Conservation (phyloP, 2,113 vertebrate genomes). For the Hippocampus zosterae region DNA sequence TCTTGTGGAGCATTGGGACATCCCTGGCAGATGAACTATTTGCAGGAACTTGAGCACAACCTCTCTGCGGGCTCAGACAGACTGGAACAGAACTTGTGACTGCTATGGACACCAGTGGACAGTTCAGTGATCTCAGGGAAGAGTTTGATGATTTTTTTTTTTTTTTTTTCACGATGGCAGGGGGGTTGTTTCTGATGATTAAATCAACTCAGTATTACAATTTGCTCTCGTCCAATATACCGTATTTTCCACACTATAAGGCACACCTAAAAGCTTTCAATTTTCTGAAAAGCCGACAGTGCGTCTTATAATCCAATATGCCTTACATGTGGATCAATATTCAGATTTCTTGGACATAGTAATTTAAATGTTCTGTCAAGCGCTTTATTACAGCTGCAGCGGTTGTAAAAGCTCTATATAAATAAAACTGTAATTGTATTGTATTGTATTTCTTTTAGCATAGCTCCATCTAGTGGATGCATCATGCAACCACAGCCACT, state of each 20-base stretch:
- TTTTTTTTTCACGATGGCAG: not conserved
- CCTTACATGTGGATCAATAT: too few relatives aligned
- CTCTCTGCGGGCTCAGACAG: slow-evolving; percentile 49
- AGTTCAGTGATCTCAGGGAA: slow-evolving; percentile 18
- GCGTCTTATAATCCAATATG: too few relatives aligned
- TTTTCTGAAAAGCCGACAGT: too few relatives aligned
- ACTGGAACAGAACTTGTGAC: slow-evolving; percentile 23
- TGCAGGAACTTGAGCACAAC: slow-evolving; percentile 53
- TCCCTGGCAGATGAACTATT: slow-evolving; percentile 63
- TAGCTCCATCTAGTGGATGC: too few relatives aligned
- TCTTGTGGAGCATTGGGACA: slow-evolving; percentile 58
- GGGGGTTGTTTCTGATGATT: slow-evolving; percentile 11
- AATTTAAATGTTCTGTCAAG: too few relatives aligned
- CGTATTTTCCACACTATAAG: not conserved
- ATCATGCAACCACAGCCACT: too few relatives aligned
- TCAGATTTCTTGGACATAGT: too few relatives aligned
- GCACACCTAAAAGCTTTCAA: not conserved
- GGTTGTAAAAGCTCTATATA: too few relatives aligned
- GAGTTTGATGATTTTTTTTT: slow-evolving; percentile 6
- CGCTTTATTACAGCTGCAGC: too few relatives aligned
- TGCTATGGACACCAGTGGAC: slow-evolving; percentile 2
- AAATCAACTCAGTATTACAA: slow-evolving; percentile 33
- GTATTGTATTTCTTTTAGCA: too few relatives aligned
- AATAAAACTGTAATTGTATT: too few relatives aligned
- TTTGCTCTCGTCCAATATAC: not conserved